Conservation (phyloP, 2,797 vertebrate genomes). For the Xenopus petersii region DNA sequence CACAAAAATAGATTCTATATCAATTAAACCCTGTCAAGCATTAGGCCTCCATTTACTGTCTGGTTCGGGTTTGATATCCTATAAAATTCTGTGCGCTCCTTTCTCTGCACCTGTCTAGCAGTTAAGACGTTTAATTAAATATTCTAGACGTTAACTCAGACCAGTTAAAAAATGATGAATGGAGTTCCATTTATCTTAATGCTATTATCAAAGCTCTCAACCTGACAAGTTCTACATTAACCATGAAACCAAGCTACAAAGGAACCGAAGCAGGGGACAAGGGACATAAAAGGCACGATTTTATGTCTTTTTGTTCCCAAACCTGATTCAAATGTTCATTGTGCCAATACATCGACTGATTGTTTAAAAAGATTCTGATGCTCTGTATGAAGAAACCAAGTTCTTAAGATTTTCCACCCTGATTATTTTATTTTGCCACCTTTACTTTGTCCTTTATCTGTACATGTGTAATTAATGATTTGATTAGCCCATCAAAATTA, state of each 20-base stretch:
- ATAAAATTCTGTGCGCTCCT: constrained; percentile 33
- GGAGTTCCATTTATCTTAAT: constrained; percentile 48
- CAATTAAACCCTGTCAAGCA: constrained; percentile 29
- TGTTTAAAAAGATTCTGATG: constrained; percentile 3
- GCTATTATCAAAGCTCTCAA: constrained; percentile 47
- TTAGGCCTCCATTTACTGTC: constrained; percentile 11
- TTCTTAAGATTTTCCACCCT: too few relatives aligned
- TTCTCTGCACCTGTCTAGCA: constrained; percentile 44
- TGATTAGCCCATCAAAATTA: too few relatives aligned
- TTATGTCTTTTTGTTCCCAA: constrained; percentile 13
- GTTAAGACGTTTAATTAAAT: constrained; percentile 48
- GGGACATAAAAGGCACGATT: constrained; percentile 23
- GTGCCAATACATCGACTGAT: constrained; percentile 5
- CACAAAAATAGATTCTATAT: constrained; percentile 47
- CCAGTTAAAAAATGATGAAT: constrained; percentile 46
- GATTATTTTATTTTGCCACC: too few relatives aligned
- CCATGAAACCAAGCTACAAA: constrained; percentile 32
- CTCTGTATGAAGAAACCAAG: too few relatives aligned
- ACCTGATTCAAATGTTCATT: constrained; percentile 1
- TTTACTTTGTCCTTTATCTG: too few relatives aligned
- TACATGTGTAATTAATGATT: too few relatives aligned
- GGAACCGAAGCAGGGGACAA: constrained; percentile 18
- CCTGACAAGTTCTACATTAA: constrained; percentile 48
- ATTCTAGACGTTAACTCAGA: constrained; percentile 49
- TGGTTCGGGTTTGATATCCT: constrained; percentile 26